Evolutionary conservation across 2,797 vertebrate genomes (phyloP).

Genomic region (Diceros bicornis): DNA sequence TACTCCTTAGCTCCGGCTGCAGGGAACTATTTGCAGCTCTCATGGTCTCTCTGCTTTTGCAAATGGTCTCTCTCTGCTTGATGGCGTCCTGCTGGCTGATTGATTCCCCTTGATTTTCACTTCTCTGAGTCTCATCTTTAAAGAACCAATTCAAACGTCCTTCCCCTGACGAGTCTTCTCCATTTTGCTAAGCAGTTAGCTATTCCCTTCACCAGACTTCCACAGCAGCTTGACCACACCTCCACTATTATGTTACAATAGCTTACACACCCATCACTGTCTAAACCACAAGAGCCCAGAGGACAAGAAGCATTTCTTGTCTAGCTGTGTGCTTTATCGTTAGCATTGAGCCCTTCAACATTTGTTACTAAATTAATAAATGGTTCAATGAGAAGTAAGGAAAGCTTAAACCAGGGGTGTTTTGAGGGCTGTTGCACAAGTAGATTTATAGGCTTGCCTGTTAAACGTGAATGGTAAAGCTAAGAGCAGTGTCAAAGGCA

Average conservation of each 20-base stretch:
- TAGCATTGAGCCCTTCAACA: background rate
- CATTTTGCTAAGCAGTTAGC: background rate
- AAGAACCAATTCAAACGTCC: background rate
- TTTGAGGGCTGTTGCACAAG: background rate
- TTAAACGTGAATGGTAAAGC: background rate
- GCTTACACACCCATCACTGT: background rate
- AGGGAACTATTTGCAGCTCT: background rate
- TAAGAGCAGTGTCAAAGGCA: background rate
- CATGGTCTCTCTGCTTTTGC: background rate
- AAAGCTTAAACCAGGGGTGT: background rate
- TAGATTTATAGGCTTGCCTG: background rate
- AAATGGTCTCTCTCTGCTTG: background rate
- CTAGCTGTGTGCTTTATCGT: background rate
- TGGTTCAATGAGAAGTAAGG: constrained; percentile 1
- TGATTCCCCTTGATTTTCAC: background rate
- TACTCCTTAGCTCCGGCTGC: background rate
- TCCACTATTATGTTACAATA: background rate
- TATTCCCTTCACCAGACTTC: background rate
- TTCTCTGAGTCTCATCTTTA: background rate
- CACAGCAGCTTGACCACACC: background rate
- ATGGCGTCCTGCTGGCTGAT: background rate
- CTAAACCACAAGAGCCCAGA: background rate
- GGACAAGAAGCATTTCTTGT: constrained; percentile 10
- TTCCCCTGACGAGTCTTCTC: background rate
- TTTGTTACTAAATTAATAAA: constrained; percentile 10